Percentiles rank a stretch among this genome's conserved stretches.
Evolutionary conservation across 2,797 vertebrate species (phyloP).

Genomic region (Amblyopsis hoosieri): DNA sequence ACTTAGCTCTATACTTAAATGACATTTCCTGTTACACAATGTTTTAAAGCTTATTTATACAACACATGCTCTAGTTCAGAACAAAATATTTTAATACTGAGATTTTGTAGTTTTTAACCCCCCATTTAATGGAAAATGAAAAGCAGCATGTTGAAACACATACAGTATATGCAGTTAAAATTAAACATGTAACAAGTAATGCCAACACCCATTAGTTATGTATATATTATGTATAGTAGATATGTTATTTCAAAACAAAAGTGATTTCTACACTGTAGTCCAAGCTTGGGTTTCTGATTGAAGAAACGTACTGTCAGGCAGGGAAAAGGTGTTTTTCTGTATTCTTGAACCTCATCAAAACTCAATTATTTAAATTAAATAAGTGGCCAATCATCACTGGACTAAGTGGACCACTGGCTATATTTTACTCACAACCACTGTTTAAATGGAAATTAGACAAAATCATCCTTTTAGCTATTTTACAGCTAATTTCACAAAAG

Average conservation of each 20-base stretch:
- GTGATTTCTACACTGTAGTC: neutral
- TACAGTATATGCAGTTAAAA: conserved; percentile 39
- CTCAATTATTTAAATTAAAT: too few species aligned
- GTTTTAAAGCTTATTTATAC: too few species aligned
- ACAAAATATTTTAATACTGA: too few species aligned
- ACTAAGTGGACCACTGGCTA: conserved; percentile 1
- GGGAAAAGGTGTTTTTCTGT: conserved; percentile 2
- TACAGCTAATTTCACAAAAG: conserved; percentile 32
- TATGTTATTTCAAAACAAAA: conserved; percentile 21
- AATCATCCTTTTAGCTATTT: conserved; percentile 29
- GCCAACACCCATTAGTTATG: conserved; percentile 40
- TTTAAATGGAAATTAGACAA: conserved; percentile 34
- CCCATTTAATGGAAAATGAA: conserved; percentile 65
- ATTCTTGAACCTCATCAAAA: neutral
- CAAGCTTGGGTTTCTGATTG: neutral
- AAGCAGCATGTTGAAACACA: conserved; percentile 54
- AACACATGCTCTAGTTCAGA: too few species aligned
- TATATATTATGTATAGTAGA: conserved; percentile 17
- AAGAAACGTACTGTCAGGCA: conserved; percentile 9
- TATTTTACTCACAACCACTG: neutral
- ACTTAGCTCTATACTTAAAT: too few species aligned
- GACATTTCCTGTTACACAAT: too few species aligned
- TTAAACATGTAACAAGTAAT: conserved; percentile 10
- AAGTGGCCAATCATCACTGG: too few species aligned
- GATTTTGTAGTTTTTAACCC: too few species aligned